These are phyloP conservation scores for Chloromyia formosa DNA, from an alignment of 2,888 invertebrate genomes.

Conservation along the genomic window DNA sequence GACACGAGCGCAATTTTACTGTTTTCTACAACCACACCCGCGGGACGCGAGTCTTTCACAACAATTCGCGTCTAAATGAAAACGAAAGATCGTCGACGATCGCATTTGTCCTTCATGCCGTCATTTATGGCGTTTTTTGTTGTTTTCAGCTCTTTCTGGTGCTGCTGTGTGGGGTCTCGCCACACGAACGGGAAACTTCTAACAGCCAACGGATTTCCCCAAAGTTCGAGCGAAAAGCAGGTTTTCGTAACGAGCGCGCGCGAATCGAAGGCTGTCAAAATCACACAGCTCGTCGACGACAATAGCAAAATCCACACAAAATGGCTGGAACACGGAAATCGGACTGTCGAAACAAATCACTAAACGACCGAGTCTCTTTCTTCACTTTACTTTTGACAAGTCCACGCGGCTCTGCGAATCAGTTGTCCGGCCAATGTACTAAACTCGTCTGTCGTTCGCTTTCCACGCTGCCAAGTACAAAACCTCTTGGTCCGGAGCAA, in stretches of 20 bases:
- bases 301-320: not conserved
- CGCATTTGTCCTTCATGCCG: slow-evolving; percentile 35
- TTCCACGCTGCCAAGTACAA: slow-evolving; percentile 6
- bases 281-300: not conserved
- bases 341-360: not conserved
- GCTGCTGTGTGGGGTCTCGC: not conserved
- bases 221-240: slow-evolving; percentile 13
- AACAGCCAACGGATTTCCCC: not conserved
- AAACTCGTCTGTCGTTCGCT: not conserved
- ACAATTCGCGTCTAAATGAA: slow-evolving; percentile 15
- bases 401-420: too few relatives aligned
- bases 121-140: not conserved
- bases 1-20: slow-evolving; percentile 10
- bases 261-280: slow-evolving; percentile 23
- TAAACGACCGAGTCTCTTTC: not conserved
- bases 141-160: too few relatives aligned
- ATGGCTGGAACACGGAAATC: slow-evolving; percentile 17
- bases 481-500: not conserved
- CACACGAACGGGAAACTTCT: not conserved
- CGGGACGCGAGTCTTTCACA: slow-evolving; percentile 4
- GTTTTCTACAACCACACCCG: slow-evolving; percentile 25
- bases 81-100: slow-evolving; percentile 7
- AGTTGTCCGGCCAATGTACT: not conserved
- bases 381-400: not conserved
- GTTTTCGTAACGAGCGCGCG: slow-evolving; percentile 18